Base-by-base conservation (phyloP, 2,888 invertebrate genomes). In the Ectropis crepuscularia region DNA sequence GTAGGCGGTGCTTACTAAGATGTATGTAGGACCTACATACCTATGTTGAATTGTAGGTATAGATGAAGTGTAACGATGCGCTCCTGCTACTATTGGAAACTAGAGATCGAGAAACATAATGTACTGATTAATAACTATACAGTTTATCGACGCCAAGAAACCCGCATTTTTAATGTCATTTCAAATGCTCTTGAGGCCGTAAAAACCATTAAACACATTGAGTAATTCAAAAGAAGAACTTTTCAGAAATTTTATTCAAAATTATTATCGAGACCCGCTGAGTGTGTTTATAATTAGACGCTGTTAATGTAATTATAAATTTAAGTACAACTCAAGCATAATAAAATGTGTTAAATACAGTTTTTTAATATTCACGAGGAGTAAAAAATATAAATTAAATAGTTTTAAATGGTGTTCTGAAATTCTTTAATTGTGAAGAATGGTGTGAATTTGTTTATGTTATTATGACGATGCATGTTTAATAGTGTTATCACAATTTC, bases 141-240 rank as follows among this genome's bases (percentile, higher is more conserved):
- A 53, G 48, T 47, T 39, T 9, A 39, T 11, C 42, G 28, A 49
- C 49, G 28, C 59, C 46, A 28, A 54, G 58, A 65, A 61, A 63
- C 76, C 76, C 74, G 76, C 75, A 76, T 77, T 77, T 73, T 75
- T 79, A 73, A 74, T 74, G 69, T 71, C 67, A 59, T 68, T 71
- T 69, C 53, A 69, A 69, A 69, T 65, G 59, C 43, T 50, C 53
- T 62, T 51, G 41, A 42, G 48, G 60, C 63, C 37, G 65, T 69
- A 61, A 69, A 67, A 65, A 37, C 43, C 36, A 53, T 62, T 41
- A 60, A 47, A 60, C 60, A 53, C 57, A 43, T 58, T 45, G 46
- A 64, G 43, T 68, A 66, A 68, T 68, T 63, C 63, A 37, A 53
- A 58, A 55, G 57, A 55, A 63, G 57, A 65, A 68, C 65, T 61